Percentiles rank a stretch among this genome's conserved stretches.
Evolutionary conservation across 1,140 invertebrate species (phyloP).

Genomic region (Papilio dardanus): DNA sequence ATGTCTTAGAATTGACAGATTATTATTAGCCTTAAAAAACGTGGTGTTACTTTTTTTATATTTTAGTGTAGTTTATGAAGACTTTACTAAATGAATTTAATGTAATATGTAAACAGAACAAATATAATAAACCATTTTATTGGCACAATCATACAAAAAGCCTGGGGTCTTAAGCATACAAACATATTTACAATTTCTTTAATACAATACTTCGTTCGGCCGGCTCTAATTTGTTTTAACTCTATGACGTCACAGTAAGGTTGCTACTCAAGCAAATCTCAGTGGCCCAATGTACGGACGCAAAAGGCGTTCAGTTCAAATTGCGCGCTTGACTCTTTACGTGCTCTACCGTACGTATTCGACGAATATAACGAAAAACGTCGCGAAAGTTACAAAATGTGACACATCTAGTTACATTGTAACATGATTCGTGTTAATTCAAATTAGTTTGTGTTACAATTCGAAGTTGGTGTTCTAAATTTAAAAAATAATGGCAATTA

Average conservation of each 20-base stretch:
- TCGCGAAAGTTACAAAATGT: not conserved
- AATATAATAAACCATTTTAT: not conserved
- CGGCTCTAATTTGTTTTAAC: constrained; percentile 61
- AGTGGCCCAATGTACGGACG: constrained; percentile 54
- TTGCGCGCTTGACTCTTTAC: constrained; percentile 63
- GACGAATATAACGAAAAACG: constrained; percentile 6
- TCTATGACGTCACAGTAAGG: constrained; percentile 58
- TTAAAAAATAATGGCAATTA: not conserved
- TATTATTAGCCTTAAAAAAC: no score
- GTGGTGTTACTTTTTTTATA: no score
- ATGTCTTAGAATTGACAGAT: not conserved
- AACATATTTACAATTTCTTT: not conserved
- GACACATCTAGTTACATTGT: constrained; percentile 24
- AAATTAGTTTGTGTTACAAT: not conserved
- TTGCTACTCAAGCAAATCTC: constrained; percentile 70
- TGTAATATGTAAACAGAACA: not conserved
- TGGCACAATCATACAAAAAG: not conserved
- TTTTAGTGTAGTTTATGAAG: not conserved
- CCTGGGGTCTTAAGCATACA: not conserved
- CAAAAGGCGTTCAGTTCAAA: constrained; percentile 67
- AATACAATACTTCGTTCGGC: constrained; percentile 45
- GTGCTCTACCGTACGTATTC: constrained; percentile 62
- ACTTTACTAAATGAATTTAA: not conserved
- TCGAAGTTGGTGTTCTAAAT: constrained; percentile 25
- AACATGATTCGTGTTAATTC: constrained; percentile 25